Base-by-base conservation (phyloP, 2,113 vertebrate genomes). In the Smithornis capensis region DNA sequence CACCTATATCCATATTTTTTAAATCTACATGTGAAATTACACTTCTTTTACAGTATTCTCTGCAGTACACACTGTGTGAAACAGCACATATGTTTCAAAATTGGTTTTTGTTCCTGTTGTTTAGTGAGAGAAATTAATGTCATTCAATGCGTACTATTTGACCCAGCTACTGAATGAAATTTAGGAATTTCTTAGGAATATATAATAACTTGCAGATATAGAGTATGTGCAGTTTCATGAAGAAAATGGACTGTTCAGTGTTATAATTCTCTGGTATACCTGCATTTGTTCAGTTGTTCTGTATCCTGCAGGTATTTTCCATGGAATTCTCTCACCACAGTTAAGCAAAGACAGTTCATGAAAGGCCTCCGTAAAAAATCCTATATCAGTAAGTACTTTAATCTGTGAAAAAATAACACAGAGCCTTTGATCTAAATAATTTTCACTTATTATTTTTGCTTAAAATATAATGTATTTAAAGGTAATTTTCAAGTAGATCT, bases 321-420 rank as follows among this genome's bases (percentile, higher is more conserved):
- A 97, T 18, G 98, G 97, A 91, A 97, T 96, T 86, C 91, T 97
- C 91, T 96, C 97, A 65, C 98, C 98, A 95, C 33, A 56, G 78
- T 94, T 95, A 83, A 98, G 97, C 57, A 95, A 95, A 27, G 33
- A 83, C 9, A 98, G 19, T 65, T 98, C 98, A 93, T 96, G 52
- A 94, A 97, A 98, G 64, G 98, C 98, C 81, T 98, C 98, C 1
- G 81, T 94, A 97, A 98, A 98, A 92, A 98, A 97, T 83, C 96
- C 89, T 91, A 98, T 94, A 70, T 98, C 98, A 94, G 95, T 91
- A 60, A 98, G 98, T 37, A 98, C 97, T 95, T 98, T 97, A 33
- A 98, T 83, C 98, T 98, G 73, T 77, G 87, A 96, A 97, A 52
- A 80, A 95, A 93, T 37, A 92, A 65, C 25, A 65, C 25, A 97